Evolutionary conservation across 2,888 invertebrate genomes (phyloP), one percentile per base, ranked within the genome.

Genomic region (Prenolepis imparis): DNA sequence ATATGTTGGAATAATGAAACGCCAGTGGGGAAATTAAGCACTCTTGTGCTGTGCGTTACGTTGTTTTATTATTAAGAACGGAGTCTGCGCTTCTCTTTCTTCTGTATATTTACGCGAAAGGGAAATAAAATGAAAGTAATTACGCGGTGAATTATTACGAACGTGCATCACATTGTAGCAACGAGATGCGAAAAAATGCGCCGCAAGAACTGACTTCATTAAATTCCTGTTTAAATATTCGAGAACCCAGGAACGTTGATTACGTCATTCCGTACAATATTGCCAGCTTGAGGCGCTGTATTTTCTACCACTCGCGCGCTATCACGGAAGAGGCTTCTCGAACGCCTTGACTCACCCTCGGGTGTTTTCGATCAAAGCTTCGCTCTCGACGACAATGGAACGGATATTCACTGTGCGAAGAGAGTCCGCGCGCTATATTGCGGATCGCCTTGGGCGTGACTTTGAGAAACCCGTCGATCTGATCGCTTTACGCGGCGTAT

Each of bases 361-460:
- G 82, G 82, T 68, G 68, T 80, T 86, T 88, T 88, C 86, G 81
- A 84, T 88, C 84, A 84, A 84, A 86, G 83, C 83, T 82, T 73
- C 88, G 88, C 81, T 86, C 86, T 75, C 75, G 82, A 77, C 84
- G 83, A 88, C 88, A 84, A 88, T 83, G 81, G 77, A 81, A 83
- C 81, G 86, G 86, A 77, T 88, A 88, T 88, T 75, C 84, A 87
- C 73, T 82, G 84, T 75, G 82, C 74, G 88, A 84, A 74, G 86
- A 86, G 67, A 81, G 28, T 80, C 78, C 78, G 78, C 80, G 70
- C 78, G 87, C 86, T 87, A 89, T 91, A 80, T 88, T 86, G 85
- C 75, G 66, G 57, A 73, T 87, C 75, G 87, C 78, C 70, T 41
- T 70, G 72, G 83, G 84, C 86, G 70, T 80, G 87, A 80, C 84